Conservation (phyloP, 2,797 vertebrate genomes). For the Ciconia nigra region DNA sequence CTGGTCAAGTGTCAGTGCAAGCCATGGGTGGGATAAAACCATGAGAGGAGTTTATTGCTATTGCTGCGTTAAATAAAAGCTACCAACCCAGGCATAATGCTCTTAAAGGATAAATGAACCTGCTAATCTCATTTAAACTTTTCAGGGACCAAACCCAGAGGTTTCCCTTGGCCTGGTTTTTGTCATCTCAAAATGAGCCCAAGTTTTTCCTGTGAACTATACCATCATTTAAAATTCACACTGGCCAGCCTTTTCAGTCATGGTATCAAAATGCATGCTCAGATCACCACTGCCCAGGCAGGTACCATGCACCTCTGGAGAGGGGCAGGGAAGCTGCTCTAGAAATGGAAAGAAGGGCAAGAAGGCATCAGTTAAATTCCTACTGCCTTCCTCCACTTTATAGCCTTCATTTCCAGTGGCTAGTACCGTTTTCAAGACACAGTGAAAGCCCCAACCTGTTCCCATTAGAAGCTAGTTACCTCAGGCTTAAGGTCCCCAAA, state of each 20-base stretch:
- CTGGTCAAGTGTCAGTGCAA: not conserved
- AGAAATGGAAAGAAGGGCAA: not conserved
- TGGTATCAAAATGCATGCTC: rapidly evolving
- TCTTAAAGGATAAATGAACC: not conserved
- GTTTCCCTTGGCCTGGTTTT: not conserved
- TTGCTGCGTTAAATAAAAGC: not conserved
- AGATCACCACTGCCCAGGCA: not conserved
- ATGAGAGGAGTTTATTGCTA: not conserved
- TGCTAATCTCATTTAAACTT: not conserved
- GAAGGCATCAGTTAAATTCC: not conserved
- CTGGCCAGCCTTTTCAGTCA: not conserved
- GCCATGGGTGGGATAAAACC: not conserved
- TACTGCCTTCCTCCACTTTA: too few species aligned
- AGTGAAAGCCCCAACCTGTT: not conserved
- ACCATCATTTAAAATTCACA: not conserved
- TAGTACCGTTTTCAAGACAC: not conserved
- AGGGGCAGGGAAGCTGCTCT: not conserved
- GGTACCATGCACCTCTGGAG: not conserved
- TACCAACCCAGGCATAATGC: not conserved
- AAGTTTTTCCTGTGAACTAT: not conserved
- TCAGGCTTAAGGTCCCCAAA: not conserved
- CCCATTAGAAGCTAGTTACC: not conserved
- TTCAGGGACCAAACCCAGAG: not conserved
- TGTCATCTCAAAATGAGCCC: not conserved
- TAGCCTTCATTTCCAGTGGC: not conserved